Evolutionary conservation across 1,140 invertebrate species (phyloP).

Genomic region (Dufourea novaeangliae): DNA sequence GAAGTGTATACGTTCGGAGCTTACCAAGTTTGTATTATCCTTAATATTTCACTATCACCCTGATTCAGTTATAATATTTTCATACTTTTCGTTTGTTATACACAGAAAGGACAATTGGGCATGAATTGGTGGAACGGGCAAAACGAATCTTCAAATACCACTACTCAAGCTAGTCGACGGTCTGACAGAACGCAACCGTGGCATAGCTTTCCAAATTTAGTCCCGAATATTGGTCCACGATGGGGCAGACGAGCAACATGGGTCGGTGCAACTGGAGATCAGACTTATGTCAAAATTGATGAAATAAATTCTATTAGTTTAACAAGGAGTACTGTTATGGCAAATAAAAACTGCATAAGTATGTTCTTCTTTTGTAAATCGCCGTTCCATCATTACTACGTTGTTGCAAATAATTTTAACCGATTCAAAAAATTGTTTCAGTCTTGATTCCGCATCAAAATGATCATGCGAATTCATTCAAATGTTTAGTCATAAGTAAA

Average conservation of each 20-base stretch:
- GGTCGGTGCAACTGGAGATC: slow-evolving; percentile 96
- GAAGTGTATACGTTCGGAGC: slow-evolving; percentile 97
- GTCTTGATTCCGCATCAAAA: slow-evolving; percentile 87
- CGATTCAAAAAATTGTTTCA: slow-evolving; percentile 77
- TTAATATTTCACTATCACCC: not conserved
- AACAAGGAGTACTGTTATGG: slow-evolving; percentile 92
- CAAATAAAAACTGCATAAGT: slow-evolving; percentile 93
- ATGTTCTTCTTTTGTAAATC: slow-evolving; percentile 53
- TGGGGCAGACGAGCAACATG: slow-evolving; percentile 93
- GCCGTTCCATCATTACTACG: slow-evolving; percentile 28
- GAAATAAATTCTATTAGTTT: slow-evolving; percentile 96
- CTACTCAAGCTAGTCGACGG: slow-evolving; percentile 68
- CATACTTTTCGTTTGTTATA: slow-evolving; percentile 27
- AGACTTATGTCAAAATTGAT: slow-evolving; percentile 97
- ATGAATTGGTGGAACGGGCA: slow-evolving; percentile 81
- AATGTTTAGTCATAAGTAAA: slow-evolving; percentile 92
- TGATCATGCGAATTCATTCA: slow-evolving; percentile 87
- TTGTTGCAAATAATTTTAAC: slow-evolving; percentile 10
- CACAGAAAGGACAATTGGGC: slow-evolving; percentile 94
- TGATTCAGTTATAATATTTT: not conserved
- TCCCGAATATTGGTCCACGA: slow-evolving; percentile 90
- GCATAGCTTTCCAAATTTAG: slow-evolving; percentile 90
- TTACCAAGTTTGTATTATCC: slow-evolving; percentile 86
- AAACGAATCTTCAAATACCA: slow-evolving; percentile 70
- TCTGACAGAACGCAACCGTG: slow-evolving; percentile 83